These are phyloP conservation scores for Oostethus manadensis DNA, from an alignment of 2,113 vertebrate species.

Conservation along the genomic window DNA sequence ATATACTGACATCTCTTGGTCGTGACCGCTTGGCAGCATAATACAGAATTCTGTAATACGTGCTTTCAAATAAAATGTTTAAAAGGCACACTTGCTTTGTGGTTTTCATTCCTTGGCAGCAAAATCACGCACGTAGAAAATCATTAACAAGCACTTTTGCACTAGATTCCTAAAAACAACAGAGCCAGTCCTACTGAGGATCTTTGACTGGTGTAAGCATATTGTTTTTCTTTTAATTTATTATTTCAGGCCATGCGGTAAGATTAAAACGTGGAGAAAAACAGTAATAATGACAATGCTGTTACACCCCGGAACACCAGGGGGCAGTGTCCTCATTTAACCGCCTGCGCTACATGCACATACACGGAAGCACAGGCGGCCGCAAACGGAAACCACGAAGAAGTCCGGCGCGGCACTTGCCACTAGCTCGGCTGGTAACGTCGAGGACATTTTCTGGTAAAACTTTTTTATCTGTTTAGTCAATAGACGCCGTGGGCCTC, in stretches of 20 bases:
- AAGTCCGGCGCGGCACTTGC: conserved; percentile 5
- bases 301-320: not conserved
- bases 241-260: no score
- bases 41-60: no score
- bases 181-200: no score
- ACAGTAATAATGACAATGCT: not conserved
- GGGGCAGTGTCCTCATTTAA: not conserved
- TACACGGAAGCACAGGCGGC: conserved; percentile 9
- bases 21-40: no score
- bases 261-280: no score
- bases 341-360: not conserved
- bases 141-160: no score
- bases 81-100: not conserved
- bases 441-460: conserved; percentile 42
- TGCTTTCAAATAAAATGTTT: not conserved
- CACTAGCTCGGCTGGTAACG: conserved; percentile 19
- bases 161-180: no score
- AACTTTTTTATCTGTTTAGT: not conserved
- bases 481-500: fast-evolving
- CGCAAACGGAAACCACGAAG: conserved; percentile 18
- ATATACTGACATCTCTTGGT: no score
- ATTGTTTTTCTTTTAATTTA: no score
- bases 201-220: no score
- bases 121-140: no score
- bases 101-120: not conserved